Conservation (phyloP, 2,113 vertebrate genomes). For the Nothoprocta perdicaria region DNA sequence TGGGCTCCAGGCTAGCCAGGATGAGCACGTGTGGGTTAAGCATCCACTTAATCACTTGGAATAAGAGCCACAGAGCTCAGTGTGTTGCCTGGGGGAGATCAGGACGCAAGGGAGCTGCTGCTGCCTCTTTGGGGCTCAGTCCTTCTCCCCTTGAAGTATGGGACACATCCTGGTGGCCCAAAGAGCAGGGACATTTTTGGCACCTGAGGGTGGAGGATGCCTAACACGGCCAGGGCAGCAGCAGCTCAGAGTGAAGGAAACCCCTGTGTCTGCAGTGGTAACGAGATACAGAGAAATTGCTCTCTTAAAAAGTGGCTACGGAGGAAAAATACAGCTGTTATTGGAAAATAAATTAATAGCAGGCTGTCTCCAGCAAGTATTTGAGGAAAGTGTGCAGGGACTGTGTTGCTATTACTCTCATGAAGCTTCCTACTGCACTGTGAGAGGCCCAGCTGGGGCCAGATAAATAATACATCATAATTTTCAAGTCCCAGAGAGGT, state of each 20-base stretch:
- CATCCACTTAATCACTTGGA: not conserved
- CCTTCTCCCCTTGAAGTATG: not conserved
- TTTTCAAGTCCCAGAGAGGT: conserved; percentile 49
- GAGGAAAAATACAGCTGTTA: not conserved
- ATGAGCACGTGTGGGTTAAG: not conserved
- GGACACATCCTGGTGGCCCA: not conserved
- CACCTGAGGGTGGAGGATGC: rapidly evolving
- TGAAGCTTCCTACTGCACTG: conserved; percentile 10
- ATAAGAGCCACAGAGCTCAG: not conserved
- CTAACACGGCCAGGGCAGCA: rapidly evolving
- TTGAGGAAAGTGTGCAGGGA: not conserved
- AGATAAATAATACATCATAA: conserved; percentile 66
- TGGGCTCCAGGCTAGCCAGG: not conserved
- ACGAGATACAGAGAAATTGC: not conserved
- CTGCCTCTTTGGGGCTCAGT: too few species aligned
- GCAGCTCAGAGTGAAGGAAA: not conserved
- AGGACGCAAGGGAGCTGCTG: not conserved
- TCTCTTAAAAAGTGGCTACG: not conserved
- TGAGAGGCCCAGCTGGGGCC: conserved; percentile 27
- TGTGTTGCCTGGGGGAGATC: not conserved
- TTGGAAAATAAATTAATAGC: conserved; percentile 26
- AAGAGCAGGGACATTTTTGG: not conserved
- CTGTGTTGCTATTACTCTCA: not conserved
- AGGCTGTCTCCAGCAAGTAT: not conserved
- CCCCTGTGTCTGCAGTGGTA: not conserved